phyloP scores from a whole-genome alignment of 2,888 invertebrate species.

The Leucozona laternaria region DNA sequence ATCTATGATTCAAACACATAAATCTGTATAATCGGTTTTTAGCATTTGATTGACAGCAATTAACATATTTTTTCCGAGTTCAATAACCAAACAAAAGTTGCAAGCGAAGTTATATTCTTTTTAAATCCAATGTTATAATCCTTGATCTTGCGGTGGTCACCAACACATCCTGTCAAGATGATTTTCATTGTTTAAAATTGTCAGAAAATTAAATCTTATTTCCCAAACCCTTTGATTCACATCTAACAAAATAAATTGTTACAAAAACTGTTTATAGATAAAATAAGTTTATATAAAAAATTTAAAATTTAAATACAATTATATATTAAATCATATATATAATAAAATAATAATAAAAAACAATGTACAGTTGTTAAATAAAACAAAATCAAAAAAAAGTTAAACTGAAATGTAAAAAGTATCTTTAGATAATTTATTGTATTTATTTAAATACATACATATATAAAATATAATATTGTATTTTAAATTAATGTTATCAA shows the following conservation, averaged over 20 bases:
- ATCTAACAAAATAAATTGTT: slow-evolving; percentile 54
- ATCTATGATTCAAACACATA: too few relatives aligned
- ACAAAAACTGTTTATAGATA: slow-evolving; percentile 61
- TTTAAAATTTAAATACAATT: slow-evolving; percentile 6
- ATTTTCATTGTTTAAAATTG: too few relatives aligned
- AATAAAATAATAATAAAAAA: slow-evolving; percentile 11
- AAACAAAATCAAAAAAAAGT: slow-evolving; percentile 29
- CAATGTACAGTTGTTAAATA: slow-evolving; percentile 59
- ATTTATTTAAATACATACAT: slow-evolving; percentile 56
- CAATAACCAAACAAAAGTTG: too few relatives aligned
- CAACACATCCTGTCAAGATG: too few relatives aligned
- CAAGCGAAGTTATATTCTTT: too few relatives aligned
- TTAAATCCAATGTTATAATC: too few relatives aligned
- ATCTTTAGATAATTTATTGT: slow-evolving; percentile 67
- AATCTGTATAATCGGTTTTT: too few relatives aligned
- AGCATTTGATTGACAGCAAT: too few relatives aligned
- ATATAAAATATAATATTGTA: slow-evolving; percentile 34
- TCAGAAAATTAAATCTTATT: background rate
- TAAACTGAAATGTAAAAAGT: slow-evolving; percentile 59
- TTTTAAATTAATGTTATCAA: slow-evolving; percentile 71
- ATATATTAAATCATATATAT: slow-evolving; percentile 31
- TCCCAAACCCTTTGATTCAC: background rate
- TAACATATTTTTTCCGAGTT: too few relatives aligned
- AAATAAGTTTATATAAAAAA: slow-evolving; percentile 46
- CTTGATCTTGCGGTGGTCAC: too few relatives aligned